Conservation (phyloP, 2,888 invertebrate species). For the Liposcelis brunnea region DNA sequence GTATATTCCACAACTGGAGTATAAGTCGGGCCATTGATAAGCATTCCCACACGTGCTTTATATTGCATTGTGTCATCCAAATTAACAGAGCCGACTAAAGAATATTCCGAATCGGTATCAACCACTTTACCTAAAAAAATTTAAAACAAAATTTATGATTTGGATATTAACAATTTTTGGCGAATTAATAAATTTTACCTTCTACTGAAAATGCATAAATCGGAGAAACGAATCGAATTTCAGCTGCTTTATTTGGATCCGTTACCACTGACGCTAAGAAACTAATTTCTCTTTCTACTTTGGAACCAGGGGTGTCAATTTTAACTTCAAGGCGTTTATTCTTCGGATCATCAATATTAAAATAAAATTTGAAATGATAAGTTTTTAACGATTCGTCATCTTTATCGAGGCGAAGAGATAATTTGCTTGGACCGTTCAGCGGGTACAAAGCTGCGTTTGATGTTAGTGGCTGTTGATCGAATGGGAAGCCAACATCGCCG, state of each 20-base stretch:
- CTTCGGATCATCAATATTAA: constrained; percentile 25
- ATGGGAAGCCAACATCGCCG: constrained; percentile 40
- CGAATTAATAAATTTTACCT: constrained; percentile 22
- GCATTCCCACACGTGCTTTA: constrained; percentile 45
- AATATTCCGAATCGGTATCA: constrained; percentile 39
- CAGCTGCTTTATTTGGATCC: constrained; percentile 36
- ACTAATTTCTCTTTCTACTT: constrained; percentile 40
- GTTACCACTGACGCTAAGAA: constrained; percentile 35
- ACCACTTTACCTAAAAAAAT: constrained; percentile 27
- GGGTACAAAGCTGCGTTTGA: constrained; percentile 38
- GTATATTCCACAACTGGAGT: constrained; percentile 52
- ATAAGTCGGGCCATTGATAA: constrained; percentile 40
- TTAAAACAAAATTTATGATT: too few species aligned
- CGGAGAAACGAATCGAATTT: constrained; percentile 41
- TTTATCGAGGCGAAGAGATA: constrained; percentile 48
- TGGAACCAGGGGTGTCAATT: constrained; percentile 47
- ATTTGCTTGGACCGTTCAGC: constrained; percentile 46
- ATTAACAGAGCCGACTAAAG: constrained; percentile 37
- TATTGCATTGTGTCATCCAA: constrained; percentile 22
- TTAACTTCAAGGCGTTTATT: constrained; percentile 29
- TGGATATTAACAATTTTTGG: too few species aligned
- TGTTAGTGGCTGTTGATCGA: constrained; percentile 26
- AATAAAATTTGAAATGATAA: constrained; percentile 42
- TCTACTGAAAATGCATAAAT: constrained; percentile 41
- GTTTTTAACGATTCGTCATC: constrained; percentile 37